Conservation (phyloP, 1,140 invertebrate species). For the Drosophila subobscura region DNA sequence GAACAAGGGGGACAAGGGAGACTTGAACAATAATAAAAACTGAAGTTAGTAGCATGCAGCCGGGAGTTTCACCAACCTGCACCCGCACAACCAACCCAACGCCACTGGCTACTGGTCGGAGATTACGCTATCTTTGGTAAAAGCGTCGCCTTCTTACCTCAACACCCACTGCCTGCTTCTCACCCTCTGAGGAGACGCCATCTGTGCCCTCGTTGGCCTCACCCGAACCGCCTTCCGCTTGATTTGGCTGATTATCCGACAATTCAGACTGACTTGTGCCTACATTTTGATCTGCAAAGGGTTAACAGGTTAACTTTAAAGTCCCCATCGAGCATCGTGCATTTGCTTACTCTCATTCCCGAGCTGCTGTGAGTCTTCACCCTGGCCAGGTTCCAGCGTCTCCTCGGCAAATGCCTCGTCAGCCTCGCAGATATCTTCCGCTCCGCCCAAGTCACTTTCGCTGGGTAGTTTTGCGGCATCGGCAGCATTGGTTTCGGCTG, state of each 20-base stretch:
- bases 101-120: too few species aligned
- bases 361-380: constrained; percentile 60
- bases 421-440: constrained; percentile 59
- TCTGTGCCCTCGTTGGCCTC: constrained; percentile 83
- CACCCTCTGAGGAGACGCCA: constrained; percentile 86
- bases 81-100: too few species aligned
- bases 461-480: constrained; percentile 51
- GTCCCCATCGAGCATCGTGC: background rate
- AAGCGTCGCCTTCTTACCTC: constrained; percentile 53
- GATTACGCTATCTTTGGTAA: background rate
- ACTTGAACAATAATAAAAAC: background rate
- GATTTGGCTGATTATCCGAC: constrained; percentile 67
- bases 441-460: constrained; percentile 45
- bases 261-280: constrained; percentile 78
- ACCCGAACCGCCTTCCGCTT: constrained; percentile 53
- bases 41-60: background rate
- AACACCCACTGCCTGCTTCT: constrained; percentile 86
- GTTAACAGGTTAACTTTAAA: background rate
- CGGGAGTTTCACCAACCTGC: too few species aligned
- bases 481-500: constrained; percentile 35
- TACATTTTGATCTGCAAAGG: constrained; percentile 63
- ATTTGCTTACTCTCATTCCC: constrained; percentile 56
- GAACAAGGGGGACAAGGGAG: too few species aligned
- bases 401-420: constrained; percentile 76
- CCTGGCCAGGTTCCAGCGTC: constrained; percentile 46